Conservation (phyloP, 1,140 invertebrate genomes). For the Zaprionus davidi region DNA sequence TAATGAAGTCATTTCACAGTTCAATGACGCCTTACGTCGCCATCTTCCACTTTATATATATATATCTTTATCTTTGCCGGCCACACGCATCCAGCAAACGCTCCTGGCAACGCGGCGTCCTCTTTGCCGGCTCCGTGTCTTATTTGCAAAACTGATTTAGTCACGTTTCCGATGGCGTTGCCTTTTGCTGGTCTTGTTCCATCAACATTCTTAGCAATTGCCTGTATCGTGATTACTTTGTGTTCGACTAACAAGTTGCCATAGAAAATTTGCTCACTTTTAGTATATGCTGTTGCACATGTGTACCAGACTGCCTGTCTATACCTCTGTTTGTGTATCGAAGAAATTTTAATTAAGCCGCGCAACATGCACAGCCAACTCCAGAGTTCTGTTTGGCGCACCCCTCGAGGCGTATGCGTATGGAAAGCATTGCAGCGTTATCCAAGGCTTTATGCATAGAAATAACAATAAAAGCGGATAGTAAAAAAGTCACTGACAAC, state of each 20-base stretch:
- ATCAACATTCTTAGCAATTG: conserved; percentile 20
- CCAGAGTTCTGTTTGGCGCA: conserved; percentile 8
- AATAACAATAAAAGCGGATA: conserved; percentile 51
- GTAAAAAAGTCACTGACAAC: conserved; percentile 34
- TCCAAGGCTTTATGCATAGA: conserved; percentile 52
- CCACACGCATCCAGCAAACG: conserved; percentile 49
- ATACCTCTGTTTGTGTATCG: conserved; percentile 7
- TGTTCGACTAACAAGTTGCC: conserved; percentile 53
- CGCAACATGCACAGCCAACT: conserved; percentile 41
- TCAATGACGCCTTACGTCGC: conserved; percentile 55
- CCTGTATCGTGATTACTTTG: conserved; percentile 50
- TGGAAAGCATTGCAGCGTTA: conserved; percentile 29
- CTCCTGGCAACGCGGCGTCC: conserved; percentile 5
- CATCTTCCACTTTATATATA: conserved; percentile 52
- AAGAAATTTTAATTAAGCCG: conserved; percentile 65
- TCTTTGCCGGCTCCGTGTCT: conserved; percentile 57
- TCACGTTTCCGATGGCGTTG: conserved; percentile 73
- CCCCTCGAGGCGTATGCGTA: conserved; percentile 50
- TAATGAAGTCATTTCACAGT: conserved; percentile 83
- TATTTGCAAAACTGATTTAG: conserved; percentile 81
- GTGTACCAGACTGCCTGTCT: not conserved
- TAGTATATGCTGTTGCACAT: conserved; percentile 25
- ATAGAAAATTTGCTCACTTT: conserved; percentile 48
- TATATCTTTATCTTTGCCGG: conserved; percentile 73
- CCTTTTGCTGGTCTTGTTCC: conserved; percentile 14